Evolutionary conservation across 2,888 invertebrate genomes (phyloP).

Genomic region (Drosophila fulvimacula): DNA sequence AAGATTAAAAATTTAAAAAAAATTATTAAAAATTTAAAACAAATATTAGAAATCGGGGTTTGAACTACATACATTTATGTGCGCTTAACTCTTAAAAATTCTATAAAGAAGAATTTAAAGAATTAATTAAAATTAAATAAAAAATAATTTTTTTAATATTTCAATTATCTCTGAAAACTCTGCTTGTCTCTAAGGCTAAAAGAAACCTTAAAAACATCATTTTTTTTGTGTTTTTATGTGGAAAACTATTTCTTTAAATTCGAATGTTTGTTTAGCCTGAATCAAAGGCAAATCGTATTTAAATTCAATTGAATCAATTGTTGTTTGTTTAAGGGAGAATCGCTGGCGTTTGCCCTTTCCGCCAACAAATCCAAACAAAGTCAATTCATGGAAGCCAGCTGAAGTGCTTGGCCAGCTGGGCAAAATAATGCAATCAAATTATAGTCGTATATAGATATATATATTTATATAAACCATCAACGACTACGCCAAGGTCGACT

Average conservation of each 20-base stretch:
- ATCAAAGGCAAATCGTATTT: slow-evolving; percentile 4
- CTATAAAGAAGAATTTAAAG: no score
- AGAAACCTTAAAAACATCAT: no score
- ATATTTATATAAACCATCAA: slow-evolving; percentile 6
- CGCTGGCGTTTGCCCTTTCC: slow-evolving; percentile 11
- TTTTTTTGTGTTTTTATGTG: slow-evolving; percentile 15
- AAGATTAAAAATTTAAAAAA: no score
- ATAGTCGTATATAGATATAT: not conserved
- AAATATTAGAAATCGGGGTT: no score
- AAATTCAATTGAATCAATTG: slow-evolving; percentile 9
- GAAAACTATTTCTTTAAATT: slow-evolving; percentile 4
- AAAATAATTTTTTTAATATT: no score
- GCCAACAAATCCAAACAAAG: slow-evolving; percentile 18
- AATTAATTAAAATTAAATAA: no score
- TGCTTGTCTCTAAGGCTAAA: not conserved
- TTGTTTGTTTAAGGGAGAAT: slow-evolving; percentile 16
- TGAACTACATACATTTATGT: no score
- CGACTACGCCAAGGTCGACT: slow-evolving; percentile 32
- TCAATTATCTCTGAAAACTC: not conserved
- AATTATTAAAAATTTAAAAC: no score
- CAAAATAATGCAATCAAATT: not conserved
- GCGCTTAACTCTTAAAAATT: no score
- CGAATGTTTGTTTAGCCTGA: slow-evolving; percentile 27
- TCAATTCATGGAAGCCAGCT: slow-evolving; percentile 25
- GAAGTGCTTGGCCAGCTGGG: slow-evolving; percentile 26